A percentile compares a stretch with the other conserved stretches of the same genome.
Conservation (phyloP, 2,113 vertebrate genomes). For the Oophaga pumilio region DNA sequence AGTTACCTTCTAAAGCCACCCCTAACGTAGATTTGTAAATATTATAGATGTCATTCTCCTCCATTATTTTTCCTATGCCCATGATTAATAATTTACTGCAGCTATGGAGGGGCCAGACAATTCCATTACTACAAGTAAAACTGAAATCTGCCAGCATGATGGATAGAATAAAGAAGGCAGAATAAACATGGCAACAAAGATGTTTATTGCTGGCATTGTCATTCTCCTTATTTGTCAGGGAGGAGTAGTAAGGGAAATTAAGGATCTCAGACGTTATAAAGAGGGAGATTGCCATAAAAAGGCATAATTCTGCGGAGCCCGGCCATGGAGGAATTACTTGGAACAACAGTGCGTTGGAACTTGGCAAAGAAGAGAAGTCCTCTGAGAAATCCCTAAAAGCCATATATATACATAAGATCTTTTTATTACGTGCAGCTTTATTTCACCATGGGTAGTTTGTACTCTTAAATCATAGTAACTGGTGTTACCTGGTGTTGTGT, state of each 20-base stretch:
- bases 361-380: constrained; percentile 67
- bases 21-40: no score
- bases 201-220: constrained; percentile 69
- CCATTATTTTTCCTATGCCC: not conserved
- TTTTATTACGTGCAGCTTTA: not conserved
- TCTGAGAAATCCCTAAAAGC: constrained; percentile 21
- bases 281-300: constrained; percentile 81
- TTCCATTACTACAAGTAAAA: not conserved
- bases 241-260: constrained; percentile 66
- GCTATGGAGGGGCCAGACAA: not conserved
- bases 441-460: not conserved
- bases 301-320: constrained; percentile 65
- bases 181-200: constrained; percentile 65
- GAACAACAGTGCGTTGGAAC: constrained; percentile 67
- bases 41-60: no score
- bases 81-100: not conserved
- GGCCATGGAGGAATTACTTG: constrained; percentile 63
- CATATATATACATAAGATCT: not conserved
- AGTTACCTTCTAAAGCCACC: no score
- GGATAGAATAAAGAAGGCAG: constrained; percentile 45
- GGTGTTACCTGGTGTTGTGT: not conserved
- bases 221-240: constrained; percentile 74
- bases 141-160: constrained; percentile 58
- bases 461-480: not conserved
- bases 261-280: constrained; percentile 65